These are phyloP conservation scores for Trachymyrmex septentrionalis DNA, from an alignment of 1,140 invertebrate species.

Conservation along the genomic window DNA sequence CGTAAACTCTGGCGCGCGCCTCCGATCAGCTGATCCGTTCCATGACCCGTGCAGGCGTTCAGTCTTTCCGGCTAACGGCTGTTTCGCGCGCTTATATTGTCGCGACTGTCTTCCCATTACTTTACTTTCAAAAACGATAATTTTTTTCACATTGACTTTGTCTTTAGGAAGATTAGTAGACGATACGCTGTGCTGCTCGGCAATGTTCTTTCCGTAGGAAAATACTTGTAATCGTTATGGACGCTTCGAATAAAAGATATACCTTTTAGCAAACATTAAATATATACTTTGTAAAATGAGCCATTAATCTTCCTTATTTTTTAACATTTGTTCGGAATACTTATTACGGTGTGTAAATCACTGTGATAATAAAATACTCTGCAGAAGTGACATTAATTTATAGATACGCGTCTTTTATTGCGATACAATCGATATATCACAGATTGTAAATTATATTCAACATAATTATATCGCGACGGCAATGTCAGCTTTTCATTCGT, in stretches of 20 bases:
- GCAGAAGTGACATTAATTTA: neutral
- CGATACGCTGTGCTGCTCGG: neutral
- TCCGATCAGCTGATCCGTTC: conserved; percentile 87
- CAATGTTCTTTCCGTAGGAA: neutral
- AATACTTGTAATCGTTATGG: neutral
- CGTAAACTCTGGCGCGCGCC: conserved; percentile 86
- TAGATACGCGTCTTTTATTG: neutral
- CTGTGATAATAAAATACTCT: neutral
- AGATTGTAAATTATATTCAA: conserved; percentile 25
- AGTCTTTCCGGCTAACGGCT: conserved; percentile 77
- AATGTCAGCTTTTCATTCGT: neutral
- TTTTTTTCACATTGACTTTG: neutral
- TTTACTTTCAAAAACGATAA: neutral
- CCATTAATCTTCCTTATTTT: neutral
- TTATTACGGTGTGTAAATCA: conserved; percentile 1
- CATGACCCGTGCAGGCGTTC: conserved; percentile 81
- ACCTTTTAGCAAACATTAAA: neutral
- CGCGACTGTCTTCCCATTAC: conserved; percentile 1
- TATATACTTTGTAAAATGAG: neutral
- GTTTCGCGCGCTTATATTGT: conserved; percentile 60
- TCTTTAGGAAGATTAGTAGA: neutral
- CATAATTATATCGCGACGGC: neutral
- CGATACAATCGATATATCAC: neutral
- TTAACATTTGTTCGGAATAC: neutral
- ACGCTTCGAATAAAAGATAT: neutral